phyloP scores from a whole-genome alignment of 2,888 invertebrate genomes.

The Ectemnius continuus region DNA sequence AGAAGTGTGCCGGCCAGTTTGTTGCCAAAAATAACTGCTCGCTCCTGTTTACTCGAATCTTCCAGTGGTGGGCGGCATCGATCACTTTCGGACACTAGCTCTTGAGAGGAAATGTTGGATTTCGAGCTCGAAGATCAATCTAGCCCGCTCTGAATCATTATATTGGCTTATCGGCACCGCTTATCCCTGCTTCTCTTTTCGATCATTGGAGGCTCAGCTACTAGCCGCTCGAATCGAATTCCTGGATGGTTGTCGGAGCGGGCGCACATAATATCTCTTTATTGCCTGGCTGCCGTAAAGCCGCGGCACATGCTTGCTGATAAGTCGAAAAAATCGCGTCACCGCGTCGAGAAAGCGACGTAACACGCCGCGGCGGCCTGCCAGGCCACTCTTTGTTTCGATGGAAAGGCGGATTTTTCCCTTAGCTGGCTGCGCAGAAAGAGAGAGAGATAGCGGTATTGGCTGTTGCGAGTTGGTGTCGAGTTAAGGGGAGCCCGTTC shows the following conservation, averaged over 20 bases:
- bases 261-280: not conserved
- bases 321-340: not conserved
- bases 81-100: not conserved
- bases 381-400: not conserved
- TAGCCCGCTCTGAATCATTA: not conserved
- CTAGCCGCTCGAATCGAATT: too few species aligned
- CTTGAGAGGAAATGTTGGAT: not conserved
- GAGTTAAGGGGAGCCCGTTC: not conserved
- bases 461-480: not conserved
- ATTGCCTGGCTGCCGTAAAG: not conserved
- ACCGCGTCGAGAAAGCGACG: not conserved
- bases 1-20: not conserved
- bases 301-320: not conserved
- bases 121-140: not conserved
- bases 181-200: not conserved
- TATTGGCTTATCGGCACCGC: not conserved
- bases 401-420: slow-evolving; percentile 1
- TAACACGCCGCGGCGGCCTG: slow-evolving; percentile 1
- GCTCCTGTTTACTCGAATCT: not conserved
- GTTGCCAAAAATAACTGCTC: not conserved
- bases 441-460: not conserved
- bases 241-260: not conserved
- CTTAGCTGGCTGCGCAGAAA: not conserved
- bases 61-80: not conserved
- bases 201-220: too few species aligned